Conservation (phyloP, 2,888 invertebrate species). For the Meteorus cinctellus region DNA sequence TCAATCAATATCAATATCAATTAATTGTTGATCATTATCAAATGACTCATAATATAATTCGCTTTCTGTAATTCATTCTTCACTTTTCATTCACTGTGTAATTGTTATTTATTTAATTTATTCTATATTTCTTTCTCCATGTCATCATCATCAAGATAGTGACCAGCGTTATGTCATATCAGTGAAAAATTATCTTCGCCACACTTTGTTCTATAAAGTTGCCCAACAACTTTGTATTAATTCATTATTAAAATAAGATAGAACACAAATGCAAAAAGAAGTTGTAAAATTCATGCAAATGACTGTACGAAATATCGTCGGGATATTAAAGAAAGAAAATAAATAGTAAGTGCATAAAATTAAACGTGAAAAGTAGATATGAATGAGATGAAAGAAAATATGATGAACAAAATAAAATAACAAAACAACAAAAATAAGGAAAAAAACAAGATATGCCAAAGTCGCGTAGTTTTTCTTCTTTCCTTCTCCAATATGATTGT, state of each 20-base stretch:
- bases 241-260: neutral
- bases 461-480: slow-evolving; percentile 58
- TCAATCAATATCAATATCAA: slow-evolving; percentile 3
- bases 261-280: neutral
- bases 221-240: neutral
- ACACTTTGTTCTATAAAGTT: neutral
- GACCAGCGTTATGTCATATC: slow-evolving; percentile 1
- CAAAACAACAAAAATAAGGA: slow-evolving; percentile 3
- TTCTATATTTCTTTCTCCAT: neutral
- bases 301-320: neutral
- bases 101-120: neutral
- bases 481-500: slow-evolving; percentile 34
- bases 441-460: slow-evolving; percentile 47
- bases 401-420: slow-evolving; percentile 1
- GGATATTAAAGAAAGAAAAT: neutral
- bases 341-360: neutral
- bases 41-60: neutral
- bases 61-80: neutral
- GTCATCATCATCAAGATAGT: neutral
- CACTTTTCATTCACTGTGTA: neutral
- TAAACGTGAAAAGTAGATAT: neutral
- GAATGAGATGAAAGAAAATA: neutral
- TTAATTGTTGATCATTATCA: neutral
- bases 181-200: neutral
- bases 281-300: neutral